Conservation (phyloP, 2,888 invertebrate species). For the Drosophila birchii region DNA sequence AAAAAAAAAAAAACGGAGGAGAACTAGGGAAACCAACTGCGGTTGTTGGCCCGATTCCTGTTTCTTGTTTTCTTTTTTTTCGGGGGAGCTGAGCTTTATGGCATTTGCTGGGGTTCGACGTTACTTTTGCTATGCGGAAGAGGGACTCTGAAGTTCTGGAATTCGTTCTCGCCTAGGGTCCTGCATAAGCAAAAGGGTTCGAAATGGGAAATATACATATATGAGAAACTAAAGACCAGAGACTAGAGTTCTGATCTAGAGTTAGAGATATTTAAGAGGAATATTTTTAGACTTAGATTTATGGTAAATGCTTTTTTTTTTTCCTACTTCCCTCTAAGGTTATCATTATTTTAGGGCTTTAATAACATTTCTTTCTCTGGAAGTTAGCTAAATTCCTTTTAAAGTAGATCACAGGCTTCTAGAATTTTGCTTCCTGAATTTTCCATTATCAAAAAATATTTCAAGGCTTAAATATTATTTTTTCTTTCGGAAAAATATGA, state of each 20-base stretch:
- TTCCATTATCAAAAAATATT: background rate
- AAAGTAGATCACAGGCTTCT: too few relatives aligned
- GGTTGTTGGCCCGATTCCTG: constrained; percentile 72
- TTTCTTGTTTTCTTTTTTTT: constrained; percentile 11
- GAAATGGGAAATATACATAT: background rate
- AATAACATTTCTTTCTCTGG: too few relatives aligned
- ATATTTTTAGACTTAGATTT: too few relatives aligned
- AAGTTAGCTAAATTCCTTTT: too few relatives aligned
- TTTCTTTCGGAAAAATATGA: background rate
- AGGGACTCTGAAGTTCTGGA: background rate
- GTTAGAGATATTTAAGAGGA: too few relatives aligned
- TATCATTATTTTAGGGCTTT: background rate
- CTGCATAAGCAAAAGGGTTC: background rate
- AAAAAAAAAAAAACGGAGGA: background rate
- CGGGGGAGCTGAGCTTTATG: constrained; percentile 11
- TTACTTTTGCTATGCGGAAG: constrained; percentile 8
- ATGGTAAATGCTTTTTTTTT: too few relatives aligned
- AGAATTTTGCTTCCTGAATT: too few relatives aligned
- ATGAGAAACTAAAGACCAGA: too few relatives aligned
- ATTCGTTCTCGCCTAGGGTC: background rate
- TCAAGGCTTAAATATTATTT: background rate
- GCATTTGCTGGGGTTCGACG: constrained; percentile 16
- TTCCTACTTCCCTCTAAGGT: background rate
- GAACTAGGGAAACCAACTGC: constrained; percentile 40
- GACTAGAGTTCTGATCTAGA: too few relatives aligned